Evolutionary conservation across 2,113 vertebrate genomes (phyloP).

Genomic region (Nerophis lumbriciformis): DNA sequence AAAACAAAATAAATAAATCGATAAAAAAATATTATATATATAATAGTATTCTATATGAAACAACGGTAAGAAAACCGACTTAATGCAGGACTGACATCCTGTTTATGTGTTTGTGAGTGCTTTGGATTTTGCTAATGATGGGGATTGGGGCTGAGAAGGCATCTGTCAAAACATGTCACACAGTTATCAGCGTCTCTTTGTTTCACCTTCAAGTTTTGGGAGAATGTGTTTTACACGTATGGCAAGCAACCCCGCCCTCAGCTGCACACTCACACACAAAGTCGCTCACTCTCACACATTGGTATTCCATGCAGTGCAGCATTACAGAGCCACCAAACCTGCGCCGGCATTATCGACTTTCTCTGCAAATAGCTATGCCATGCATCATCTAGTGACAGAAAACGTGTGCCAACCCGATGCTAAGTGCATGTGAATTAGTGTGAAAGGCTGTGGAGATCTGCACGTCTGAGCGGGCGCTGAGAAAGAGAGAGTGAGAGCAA

Average conservation of each 20-base stretch:
- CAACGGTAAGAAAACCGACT: conserved; percentile 25
- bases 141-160: conserved; percentile 25
- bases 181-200: conserved; percentile 61
- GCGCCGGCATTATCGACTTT: conserved; percentile 57
- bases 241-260: conserved; percentile 33
- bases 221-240: conserved; percentile 53
- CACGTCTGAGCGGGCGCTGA: conserved; percentile 53
- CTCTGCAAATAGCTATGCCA: conserved; percentile 61
- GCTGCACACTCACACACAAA: conserved; percentile 1
- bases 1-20: too few relatives aligned
- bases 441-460: conserved; percentile 54
- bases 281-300: conserved; percentile 7
- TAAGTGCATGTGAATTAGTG: conserved; percentile 65
- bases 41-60: conserved; percentile 25
- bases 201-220: conserved; percentile 64
- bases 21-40: too few relatives aligned
- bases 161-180: conserved; percentile 60
- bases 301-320: conserved; percentile 39
- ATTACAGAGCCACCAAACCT: conserved; percentile 40
- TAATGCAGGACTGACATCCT: conserved; percentile 9
- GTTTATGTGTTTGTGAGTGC: conserved; percentile 16
- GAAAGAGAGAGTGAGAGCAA: conserved; percentile 23
- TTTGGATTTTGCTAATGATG: conserved; percentile 17
- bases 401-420: conserved; percentile 50
- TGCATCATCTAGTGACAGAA: conserved; percentile 62